phyloP scores from a whole-genome alignment of 2,113 vertebrate genomes.

The Condylura cristata region DNA sequence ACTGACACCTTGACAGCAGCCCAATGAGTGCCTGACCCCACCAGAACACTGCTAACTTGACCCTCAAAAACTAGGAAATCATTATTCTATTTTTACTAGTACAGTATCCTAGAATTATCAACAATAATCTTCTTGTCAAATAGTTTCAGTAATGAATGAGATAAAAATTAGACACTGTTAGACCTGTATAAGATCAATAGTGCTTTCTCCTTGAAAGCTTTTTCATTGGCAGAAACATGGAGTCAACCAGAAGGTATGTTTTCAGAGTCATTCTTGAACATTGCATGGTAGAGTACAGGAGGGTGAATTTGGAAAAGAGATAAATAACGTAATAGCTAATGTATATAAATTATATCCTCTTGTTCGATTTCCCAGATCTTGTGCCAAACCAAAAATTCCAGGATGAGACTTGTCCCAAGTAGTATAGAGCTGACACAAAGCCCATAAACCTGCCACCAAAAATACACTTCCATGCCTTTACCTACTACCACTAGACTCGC shows the following conservation, averaged over 20 bases:
- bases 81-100: background rate
- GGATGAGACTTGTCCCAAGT: background rate
- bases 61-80: background rate
- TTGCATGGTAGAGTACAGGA: background rate
- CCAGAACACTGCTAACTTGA: background rate
- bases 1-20: background rate
- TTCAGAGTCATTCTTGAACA: background rate
- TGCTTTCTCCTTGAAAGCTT: background rate
- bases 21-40: background rate
- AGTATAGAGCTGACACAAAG: background rate
- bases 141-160: background rate
- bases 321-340: background rate
- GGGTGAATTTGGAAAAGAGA: background rate
- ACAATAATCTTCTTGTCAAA: background rate
- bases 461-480: background rate
- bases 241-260: rapidly evolving
- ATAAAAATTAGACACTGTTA: background rate
- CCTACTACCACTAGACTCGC: background rate
- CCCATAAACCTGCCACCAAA: background rate
- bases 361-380: background rate
- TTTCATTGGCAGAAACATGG: background rate
- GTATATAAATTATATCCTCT: background rate
- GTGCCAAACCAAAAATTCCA: background rate
- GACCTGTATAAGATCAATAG: background rate
- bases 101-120: background rate